phyloP scores from a whole-genome alignment of 2,113 vertebrate species.

The Pyrgilauda ruficollis region DNA sequence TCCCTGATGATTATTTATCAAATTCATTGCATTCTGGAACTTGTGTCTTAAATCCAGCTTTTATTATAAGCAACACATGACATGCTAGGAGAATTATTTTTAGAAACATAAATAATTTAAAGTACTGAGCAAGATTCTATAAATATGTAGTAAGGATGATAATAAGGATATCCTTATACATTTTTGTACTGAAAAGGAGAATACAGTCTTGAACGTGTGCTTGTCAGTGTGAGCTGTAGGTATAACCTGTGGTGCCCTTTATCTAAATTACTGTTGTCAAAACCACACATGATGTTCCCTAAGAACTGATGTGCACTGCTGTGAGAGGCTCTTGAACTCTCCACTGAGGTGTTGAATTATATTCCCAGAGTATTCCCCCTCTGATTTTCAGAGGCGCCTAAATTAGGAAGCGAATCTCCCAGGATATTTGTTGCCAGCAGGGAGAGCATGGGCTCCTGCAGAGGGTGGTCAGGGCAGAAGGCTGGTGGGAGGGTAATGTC shows the following conservation, averaged over 20 bases:
- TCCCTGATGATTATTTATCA: not conserved
- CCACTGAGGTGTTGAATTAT: not conserved
- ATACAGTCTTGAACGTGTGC: not conserved
- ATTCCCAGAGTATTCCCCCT: not conserved
- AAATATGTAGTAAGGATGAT: not conserved
- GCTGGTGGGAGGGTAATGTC: not conserved
- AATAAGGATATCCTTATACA: not conserved
- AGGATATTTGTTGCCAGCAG: not conserved
- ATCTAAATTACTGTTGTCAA: not conserved
- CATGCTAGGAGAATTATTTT: conserved; percentile 33
- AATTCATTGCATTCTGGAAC: not conserved
- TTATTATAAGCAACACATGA: conserved; percentile 24
- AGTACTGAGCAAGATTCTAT: conserved; percentile 9
- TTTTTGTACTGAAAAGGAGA: not conserved
- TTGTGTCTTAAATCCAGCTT: conserved; percentile 12
- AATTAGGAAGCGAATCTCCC: not conserved
- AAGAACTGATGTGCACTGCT: not conserved
- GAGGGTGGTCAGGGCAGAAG: not conserved
- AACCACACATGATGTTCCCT: not conserved
- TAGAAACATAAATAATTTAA: conserved; percentile 52
- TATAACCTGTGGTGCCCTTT: not conserved
- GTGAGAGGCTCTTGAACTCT: not conserved
- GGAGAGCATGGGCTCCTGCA: not conserved
- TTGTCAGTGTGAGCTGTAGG: not conserved
- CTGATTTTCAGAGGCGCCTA: not conserved